These are phyloP conservation scores for Callipepla californica DNA, from an alignment of 2,113 vertebrate species.

Conservation along the genomic window DNA sequence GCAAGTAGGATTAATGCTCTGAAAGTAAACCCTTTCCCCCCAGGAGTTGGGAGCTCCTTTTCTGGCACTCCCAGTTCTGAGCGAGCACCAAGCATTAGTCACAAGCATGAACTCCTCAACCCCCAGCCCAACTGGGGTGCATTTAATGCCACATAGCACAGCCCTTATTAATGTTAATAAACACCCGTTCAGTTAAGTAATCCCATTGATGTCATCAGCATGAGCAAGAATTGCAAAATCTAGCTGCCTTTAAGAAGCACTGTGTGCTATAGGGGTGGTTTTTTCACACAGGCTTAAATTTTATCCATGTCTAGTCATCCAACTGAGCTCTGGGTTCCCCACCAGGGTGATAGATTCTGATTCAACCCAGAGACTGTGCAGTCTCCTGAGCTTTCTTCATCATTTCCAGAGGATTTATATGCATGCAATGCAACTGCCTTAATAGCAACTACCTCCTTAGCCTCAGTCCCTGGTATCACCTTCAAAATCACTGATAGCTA, in stretches of 20 bases:
- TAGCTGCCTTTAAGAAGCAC: neutral
- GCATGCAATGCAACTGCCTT: neutral
- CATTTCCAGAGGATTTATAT: neutral
- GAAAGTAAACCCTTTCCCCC: neutral
- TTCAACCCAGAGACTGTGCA: neutral
- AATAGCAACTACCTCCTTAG: neutral
- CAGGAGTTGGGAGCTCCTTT: slow-evolving; percentile 15
- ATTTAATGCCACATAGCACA: slow-evolving; percentile 35
- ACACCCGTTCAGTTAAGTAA: slow-evolving; percentile 27
- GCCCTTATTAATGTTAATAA: slow-evolving; percentile 49
- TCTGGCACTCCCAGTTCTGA: slow-evolving; percentile 35
- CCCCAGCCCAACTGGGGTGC: neutral
- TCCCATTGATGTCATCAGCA: slow-evolving; percentile 33
- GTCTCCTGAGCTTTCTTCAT: neutral
- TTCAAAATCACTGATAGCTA: neutral
- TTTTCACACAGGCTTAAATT: rapidly evolving
- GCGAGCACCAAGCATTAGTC: slow-evolving; percentile 32
- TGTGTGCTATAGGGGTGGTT: neutral
- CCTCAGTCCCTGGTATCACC: neutral
- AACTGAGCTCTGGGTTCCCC: neutral
- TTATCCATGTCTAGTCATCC: neutral
- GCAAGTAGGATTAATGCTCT: neutral
- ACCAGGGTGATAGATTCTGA: neutral
- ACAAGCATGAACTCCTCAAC: slow-evolving; percentile 42
- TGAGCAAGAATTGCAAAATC: slow-evolving; percentile 46